Evolutionary conservation across 2,113 vertebrate genomes (phyloP).

Genomic region (Hippolais icterina): DNA sequence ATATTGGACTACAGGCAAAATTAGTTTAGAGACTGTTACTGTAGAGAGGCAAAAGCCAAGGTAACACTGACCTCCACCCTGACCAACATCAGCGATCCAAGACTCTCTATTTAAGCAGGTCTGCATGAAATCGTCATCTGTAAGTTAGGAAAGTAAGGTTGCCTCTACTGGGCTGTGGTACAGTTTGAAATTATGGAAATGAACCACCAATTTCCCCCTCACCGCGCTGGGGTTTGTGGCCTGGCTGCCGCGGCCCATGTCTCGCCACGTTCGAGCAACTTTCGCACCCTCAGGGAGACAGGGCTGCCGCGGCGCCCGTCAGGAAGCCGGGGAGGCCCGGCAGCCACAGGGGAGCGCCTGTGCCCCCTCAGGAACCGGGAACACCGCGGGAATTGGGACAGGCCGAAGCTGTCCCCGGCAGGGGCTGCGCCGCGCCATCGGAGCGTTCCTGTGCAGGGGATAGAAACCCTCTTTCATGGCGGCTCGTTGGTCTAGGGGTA

Average conservation of each 20-base stretch:
- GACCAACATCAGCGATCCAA: neutral
- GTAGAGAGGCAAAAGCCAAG: neutral
- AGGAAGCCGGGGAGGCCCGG: neutral
- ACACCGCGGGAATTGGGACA: accelerated
- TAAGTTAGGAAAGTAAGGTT: accelerated
- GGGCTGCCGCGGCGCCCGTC: neutral
- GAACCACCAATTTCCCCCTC: neutral
- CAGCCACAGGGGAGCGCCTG: accelerated
- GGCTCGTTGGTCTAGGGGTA: slow-evolving; percentile 75
- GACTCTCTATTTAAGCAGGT: neutral
- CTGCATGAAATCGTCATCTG: neutral
- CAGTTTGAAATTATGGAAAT: neutral
- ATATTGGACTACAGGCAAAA: neutral
- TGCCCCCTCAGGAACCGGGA: neutral
- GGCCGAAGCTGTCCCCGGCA: accelerated
- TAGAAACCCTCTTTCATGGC: accelerated
- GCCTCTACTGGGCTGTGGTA: neutral
- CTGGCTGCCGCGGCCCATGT: neutral
- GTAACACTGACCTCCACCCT: neutral
- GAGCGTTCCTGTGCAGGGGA: accelerated
- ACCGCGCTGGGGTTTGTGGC: neutral
- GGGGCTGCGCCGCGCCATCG: accelerated
- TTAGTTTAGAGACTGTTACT: neutral
- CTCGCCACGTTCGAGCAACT: accelerated
- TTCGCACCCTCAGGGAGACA: too few species aligned